A percentile compares a stretch with the other conserved stretches of the same genome.
These are phyloP conservation scores for Lithophane semibrunnea DNA, from an alignment of 2,888 invertebrate species.

Conservation along the genomic window DNA sequence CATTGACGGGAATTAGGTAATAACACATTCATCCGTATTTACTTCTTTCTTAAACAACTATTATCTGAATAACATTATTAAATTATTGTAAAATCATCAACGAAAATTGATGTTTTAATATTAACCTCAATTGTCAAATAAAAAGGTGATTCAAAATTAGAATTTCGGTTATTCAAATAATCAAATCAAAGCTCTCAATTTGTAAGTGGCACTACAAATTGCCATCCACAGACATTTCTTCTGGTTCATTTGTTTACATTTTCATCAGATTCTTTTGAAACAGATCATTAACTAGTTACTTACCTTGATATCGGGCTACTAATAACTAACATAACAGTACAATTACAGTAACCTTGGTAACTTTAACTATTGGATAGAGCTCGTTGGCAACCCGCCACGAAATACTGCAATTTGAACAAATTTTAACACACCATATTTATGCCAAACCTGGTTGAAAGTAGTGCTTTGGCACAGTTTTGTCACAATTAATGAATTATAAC, in stretches of 20 bases:
- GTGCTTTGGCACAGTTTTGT: constrained; percentile 51
- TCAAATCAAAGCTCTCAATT: background rate
- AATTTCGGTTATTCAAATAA: background rate
- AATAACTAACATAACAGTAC: background rate
- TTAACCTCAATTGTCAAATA: background rate
- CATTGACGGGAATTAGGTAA: background rate
- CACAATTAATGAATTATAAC: constrained; percentile 51
- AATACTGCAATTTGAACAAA: constrained; percentile 58
- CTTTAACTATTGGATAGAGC: constrained; percentile 31
- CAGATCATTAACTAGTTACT: background rate
- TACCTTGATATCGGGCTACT: background rate
- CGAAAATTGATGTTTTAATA: background rate
- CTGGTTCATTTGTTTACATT: background rate
- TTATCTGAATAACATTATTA: background rate
- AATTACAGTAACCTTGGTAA: constrained; percentile 29
- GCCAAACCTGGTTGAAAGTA: constrained; percentile 53
- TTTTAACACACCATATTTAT: constrained; percentile 60
- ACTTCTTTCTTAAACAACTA: background rate
- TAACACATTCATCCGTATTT: background rate
- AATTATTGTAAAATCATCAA: background rate
- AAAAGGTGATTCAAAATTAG: background rate
- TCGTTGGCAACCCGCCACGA: constrained; percentile 46
- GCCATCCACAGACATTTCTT: background rate
- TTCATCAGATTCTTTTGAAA: background rate
- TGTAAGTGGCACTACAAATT: background rate